phyloP scores from a whole-genome alignment of 2,797 vertebrate species.

The Urocyon cinereoargenteus region DNA sequence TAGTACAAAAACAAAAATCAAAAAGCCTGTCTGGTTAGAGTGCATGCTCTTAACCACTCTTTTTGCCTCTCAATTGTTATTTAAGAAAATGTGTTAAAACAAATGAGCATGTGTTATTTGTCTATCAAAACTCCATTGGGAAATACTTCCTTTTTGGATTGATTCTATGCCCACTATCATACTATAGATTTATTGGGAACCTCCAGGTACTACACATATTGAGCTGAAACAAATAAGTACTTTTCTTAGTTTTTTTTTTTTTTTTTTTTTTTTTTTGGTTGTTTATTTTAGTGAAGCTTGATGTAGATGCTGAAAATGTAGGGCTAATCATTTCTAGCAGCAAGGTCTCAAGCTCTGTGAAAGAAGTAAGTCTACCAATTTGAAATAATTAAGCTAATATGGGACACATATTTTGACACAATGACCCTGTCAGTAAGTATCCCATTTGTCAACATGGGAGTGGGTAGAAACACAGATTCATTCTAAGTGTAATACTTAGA shows the following conservation, averaged over 20 bases:
- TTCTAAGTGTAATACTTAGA: not conserved
- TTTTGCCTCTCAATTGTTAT: not conserved
- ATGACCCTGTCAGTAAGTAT: not conserved
- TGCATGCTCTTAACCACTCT: not conserved
- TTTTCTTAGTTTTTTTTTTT: not conserved
- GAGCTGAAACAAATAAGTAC: not conserved
- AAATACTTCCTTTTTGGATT: not conserved
- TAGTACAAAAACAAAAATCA: not conserved
- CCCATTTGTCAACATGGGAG: not conserved
- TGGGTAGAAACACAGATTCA: not conserved
- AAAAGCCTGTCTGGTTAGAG: not conserved
- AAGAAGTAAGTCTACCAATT: not conserved
- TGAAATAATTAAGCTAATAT: not conserved
- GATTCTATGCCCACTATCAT: not conserved
- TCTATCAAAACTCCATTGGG: not conserved
- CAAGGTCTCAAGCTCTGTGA: not conserved
- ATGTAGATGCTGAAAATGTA: not conserved
- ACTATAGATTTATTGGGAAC: not conserved
- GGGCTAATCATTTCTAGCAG: not conserved
- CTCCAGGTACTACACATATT: not conserved
- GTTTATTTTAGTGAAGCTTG: not conserved
- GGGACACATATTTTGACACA: not conserved
- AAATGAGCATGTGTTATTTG: not conserved
- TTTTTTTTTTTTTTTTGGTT: not conserved
- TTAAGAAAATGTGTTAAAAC: not conserved